Conservation (phyloP, 2,113 vertebrate genomes). For the Syngnathus typhle region DNA sequence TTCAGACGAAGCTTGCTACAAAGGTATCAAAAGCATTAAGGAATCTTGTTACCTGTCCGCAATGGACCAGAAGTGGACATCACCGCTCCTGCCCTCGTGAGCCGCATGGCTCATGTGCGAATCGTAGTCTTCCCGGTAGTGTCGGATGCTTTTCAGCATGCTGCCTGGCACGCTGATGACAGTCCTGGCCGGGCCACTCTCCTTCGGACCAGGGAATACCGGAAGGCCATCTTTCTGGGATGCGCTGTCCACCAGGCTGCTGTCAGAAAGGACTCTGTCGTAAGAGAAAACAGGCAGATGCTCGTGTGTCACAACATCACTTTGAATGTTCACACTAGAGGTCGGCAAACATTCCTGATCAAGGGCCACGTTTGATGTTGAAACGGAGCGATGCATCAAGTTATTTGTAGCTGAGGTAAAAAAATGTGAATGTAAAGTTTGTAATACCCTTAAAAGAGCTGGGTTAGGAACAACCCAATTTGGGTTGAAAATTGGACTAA, state of each 20-base stretch:
- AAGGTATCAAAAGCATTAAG: not conserved
- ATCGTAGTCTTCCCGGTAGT: constrained; percentile 73
- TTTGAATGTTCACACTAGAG: not conserved
- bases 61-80: constrained; percentile 81
- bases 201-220: constrained; percentile 17
- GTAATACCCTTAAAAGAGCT: too few species aligned
- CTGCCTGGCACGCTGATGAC: constrained; percentile 67
- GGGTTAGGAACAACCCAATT: too few species aligned
- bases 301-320: not conserved
- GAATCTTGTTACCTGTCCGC: constrained; percentile 77
- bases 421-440: too few species aligned
- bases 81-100: constrained; percentile 71
- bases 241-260: constrained; percentile 58
- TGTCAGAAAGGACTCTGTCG: constrained; percentile 61
- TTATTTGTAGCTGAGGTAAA: not conserved
- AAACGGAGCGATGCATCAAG: not conserved
- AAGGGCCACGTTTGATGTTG: not conserved
- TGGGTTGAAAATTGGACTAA: too few species aligned
- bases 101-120: constrained; percentile 74
- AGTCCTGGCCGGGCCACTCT: constrained; percentile 14
- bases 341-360: not conserved
- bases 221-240: constrained; percentile 26
- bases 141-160: constrained; percentile 71
- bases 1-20: not conserved
- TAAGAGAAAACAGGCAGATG: constrained; percentile 21